Evolutionary conservation across 2,797 vertebrate species (phyloP), one percentile per base, ranked within the genome.

Genomic region (Chrosomus eos): DNA sequence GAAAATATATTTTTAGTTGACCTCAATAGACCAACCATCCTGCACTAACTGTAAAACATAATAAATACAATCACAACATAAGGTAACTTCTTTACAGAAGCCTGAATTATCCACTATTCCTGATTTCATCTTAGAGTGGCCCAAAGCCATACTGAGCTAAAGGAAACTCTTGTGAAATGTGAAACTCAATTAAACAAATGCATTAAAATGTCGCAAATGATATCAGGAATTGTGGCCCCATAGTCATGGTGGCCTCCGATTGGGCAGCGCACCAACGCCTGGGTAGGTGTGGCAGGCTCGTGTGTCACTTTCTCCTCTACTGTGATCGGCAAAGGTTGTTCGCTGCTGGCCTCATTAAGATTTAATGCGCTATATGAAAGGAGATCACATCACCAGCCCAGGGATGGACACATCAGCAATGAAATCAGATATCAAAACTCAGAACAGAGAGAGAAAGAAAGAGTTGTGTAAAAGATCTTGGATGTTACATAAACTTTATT

Each of bases 321-420:
- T 68, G 72, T 40, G 82, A 77, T 83, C 55, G 82, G 51, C 18
- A 55, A 62, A 75, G 72, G 73, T 77, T 60, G 33, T 45, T 75
- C n/a, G 72, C 73, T 77, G 40, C 36, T 67, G 64, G 82, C 18
- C 85, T 82, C 79, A 86, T 86, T 81, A 81, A 86, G 79, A 74
- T 86, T 86, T 86, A 86, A 86, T 86, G 85, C 3, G 26, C 19
- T 75, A 78, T 82, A 64, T 86, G 80, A 86, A 86, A 86, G 53
- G 66, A 68, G 85, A 86, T 75, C 85, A 60, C 73, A 55, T 58
- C 85, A 86, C 51, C 23, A 77, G 73, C 45, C 16, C 48, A 55
- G 60, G 62, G 73, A 77, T 53, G 36, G 48, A 75, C 73, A 76
- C 82, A 67, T 83, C 71, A 51, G 81, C 81, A 48, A 26, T 43